phyloP scores from a whole-genome alignment of 2,888 invertebrate species.

The Pristionchus fissidentatus region DNA sequence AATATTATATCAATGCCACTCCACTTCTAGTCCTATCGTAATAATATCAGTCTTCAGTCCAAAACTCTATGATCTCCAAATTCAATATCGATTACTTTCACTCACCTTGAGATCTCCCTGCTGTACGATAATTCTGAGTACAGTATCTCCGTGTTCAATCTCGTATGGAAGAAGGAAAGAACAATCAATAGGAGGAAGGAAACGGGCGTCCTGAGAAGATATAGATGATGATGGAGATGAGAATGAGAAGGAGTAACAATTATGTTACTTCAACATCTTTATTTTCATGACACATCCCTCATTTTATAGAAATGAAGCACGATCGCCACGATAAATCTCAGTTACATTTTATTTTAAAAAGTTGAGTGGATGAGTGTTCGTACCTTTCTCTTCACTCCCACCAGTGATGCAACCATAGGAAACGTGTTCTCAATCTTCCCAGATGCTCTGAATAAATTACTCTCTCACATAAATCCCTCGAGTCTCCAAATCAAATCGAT shows the following conservation, averaged over 20 bases:
- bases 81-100: background rate
- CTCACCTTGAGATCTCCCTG: slow-evolving; percentile 36
- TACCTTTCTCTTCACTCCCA: slow-evolving; percentile 12
- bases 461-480: too few species aligned
- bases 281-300: background rate
- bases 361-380: background rate
- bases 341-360: too few species aligned
- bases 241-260: background rate
- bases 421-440: background rate
- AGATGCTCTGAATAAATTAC: background rate
- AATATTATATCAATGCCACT: background rate
- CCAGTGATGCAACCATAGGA: background rate
- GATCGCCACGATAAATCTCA: too few species aligned
- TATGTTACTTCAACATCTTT: too few species aligned
- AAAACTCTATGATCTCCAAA: background rate
- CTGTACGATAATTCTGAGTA: background rate
- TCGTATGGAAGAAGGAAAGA: slow-evolving; percentile 37
- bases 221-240: background rate
- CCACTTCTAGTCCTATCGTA: background rate
- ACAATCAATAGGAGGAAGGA: slow-evolving; percentile 44
- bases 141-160: background rate
- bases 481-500: background rate
- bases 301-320: too few species aligned
- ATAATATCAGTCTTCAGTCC: background rate
- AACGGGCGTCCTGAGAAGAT: background rate